Base-by-base conservation (phyloP, 2,113 vertebrate species). In the Nothobranchius kuhntae region DNA sequence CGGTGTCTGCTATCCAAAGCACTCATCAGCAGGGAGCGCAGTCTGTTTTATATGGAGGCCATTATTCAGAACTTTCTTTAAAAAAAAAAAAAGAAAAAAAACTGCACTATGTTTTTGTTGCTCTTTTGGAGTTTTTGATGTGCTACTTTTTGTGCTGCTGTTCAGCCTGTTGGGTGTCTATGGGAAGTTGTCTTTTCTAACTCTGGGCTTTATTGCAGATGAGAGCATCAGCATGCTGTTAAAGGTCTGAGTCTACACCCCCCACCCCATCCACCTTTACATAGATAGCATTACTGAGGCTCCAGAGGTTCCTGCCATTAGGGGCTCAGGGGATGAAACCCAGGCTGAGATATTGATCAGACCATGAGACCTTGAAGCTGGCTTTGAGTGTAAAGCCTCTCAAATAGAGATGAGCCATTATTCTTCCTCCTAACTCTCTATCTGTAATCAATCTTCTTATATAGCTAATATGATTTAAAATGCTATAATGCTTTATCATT, bases 261-360 rank as follows among this genome's bases (percentile, higher is more conserved):
- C 69, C 93, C 69, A 57, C 30, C 4, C 30, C 30, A 3, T 30
- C 30, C 30, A 30, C 30, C 91, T 90, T 91, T 92, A 90, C 92
- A 93, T 91, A 95, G 95, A 95, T 96, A 95, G 94, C 94, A 94
- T 98, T 96, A 96, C 95, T 91, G 89, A 87, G 91, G 94, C 95
- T 96, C 93, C 92, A 94, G 91, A 91, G 95, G 94, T 95, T 95
- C 94, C 94, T 95, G 95, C 95, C 94, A 96, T 98, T 96, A 96
- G 90, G 85, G 93, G 91, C 95, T 95, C 94, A 82, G 80, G 93
- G 95, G 96, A 96, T 95, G 94, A 95, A 99, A 96, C 93, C 92
- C 90, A 92, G 95, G 93, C 94, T 94, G 93, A 94, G 88, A 93
- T 97, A 98, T 98, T 89, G 95, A 98, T 96, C 95, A 92, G 92